Base-by-base conservation (phyloP, 1,140 invertebrate genomes). In the Drosophila ogumai region DNA sequence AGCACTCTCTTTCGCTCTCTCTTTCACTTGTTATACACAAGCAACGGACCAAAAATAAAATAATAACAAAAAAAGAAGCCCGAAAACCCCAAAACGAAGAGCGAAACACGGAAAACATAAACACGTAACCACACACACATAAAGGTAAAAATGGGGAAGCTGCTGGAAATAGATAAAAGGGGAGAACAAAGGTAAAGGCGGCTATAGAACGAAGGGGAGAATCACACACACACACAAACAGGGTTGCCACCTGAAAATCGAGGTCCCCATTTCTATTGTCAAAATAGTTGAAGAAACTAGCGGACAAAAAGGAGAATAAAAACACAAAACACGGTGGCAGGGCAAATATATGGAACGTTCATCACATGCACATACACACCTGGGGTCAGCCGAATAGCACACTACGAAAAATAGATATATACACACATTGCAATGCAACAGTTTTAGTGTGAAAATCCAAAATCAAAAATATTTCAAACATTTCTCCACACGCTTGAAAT, bases 91-190 rank as follows among this genome's bases (percentile, higher is more conserved):
- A 52, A 54, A 60, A 54, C 12, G 40, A 68, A 50, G 75, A 75
- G 79, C 72, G 85, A 87, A 82, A 82, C 77, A 85, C 77, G 56
- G 81, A 82, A 87, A 87, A 82, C 82, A 86, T 86, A 87, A 86
- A 86, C 82, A 87, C 82, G 67, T 86, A 86, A 86, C 82, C 77
- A 66, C 67, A 86, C 55, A 65, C 38, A 64, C 60, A 50, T 84
- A 80, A 88, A 87, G 84, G 84, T 87, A 75, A 64, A 71, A 69
- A 64, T 54, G 68, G 79, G 75, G 79, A 87, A 87, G 84, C 84
- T 88, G 84, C 81, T 82, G 82, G 71, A 82, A 71, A 84, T 66
- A 59, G 60, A 58, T 69, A 49, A 46, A 79, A 38, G 19, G 19
- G 67, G 36, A 25, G 10, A 38, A 8, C 13, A 22, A 54, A n/a